Evolutionary conservation across 2,113 vertebrate species (phyloP).

Genomic region (Coracopsis vasa): DNA sequence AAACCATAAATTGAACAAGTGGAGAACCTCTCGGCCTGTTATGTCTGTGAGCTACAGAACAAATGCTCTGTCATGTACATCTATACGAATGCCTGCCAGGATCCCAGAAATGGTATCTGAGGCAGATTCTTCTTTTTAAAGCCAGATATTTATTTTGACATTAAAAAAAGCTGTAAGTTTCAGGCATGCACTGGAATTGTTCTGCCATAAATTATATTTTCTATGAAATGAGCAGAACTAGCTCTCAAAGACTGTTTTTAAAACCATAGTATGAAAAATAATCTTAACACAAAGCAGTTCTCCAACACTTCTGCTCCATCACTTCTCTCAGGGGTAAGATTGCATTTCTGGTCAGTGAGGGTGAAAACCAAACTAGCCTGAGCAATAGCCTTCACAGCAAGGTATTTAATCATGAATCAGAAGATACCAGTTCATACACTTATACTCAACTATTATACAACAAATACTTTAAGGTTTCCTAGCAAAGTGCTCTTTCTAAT

Average conservation of each 20-base stretch:
- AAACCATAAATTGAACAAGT: not conserved
- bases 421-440: not conserved
- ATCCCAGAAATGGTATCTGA: not conserved
- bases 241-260: not conserved
- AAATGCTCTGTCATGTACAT: not conserved
- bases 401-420: not conserved
- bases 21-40: not conserved
- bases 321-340: not conserved
- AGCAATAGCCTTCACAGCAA: not conserved
- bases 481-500: not conserved
- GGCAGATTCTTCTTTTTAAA: not conserved
- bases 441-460: not conserved
- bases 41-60: not conserved
- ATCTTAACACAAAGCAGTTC: not conserved
- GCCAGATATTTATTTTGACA: not conserved
- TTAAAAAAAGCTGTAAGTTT: not conserved
- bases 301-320: not conserved
- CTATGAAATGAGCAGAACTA: not conserved
- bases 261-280: not conserved
- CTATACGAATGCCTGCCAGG: not conserved
- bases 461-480: not conserved
- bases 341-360: not conserved
- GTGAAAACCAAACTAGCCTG: not conserved
- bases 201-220: not conserved
- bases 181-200: not conserved